phyloP scores from a whole-genome alignment of 30 jellyfish, hydroid and myxozoan species.

The Aurelia aurita complex sp. Pacific region DNA sequence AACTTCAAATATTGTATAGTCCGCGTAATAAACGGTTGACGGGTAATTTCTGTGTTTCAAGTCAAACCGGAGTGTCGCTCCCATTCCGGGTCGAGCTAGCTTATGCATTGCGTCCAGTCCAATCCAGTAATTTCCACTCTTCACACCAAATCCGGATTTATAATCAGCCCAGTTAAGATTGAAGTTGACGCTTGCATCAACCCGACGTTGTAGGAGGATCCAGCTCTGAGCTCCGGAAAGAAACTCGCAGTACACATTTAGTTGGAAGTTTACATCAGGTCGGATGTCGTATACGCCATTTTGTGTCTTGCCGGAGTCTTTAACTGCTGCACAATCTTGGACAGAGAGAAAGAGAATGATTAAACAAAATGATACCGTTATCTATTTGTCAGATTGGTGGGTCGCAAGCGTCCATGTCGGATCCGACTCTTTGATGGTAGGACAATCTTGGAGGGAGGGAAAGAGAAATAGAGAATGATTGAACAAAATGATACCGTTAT shows the following conservation, averaged over 20 bases:
- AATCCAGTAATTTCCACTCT: slow-evolving; percentile 18
- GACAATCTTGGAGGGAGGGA: too few relatives aligned
- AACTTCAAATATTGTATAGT: slow-evolving; percentile 39
- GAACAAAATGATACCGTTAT: too few relatives aligned
- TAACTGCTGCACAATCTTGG: slow-evolving; percentile 42
- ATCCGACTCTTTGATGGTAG: too few relatives aligned
- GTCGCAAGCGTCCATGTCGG: too few relatives aligned
- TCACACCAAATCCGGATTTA: slow-evolving; percentile 29
- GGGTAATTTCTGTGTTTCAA: slow-evolving; percentile 32
- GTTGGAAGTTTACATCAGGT: neutral
- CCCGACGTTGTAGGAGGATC: slow-evolving; percentile 55
- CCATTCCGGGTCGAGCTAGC: slow-evolving; percentile 18
- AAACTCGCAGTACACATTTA: slow-evolving; percentile 50
- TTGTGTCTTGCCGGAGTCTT: slow-evolving; percentile 39
- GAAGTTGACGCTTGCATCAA: slow-evolving; percentile 4
- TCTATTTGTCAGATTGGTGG: too few relatives aligned
- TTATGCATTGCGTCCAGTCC: slow-evolving; percentile 36
- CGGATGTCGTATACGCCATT: slow-evolving; percentile 55
- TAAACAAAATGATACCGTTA: too few relatives aligned
- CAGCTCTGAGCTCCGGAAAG: slow-evolving; percentile 23
- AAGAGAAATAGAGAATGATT: too few relatives aligned
- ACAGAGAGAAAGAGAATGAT: neutral
- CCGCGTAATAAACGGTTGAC: slow-evolving; percentile 21
- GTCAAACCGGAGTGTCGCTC: slow-evolving; percentile 31
- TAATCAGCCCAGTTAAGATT: slow-evolving; percentile 29